A percentile compares a stretch with the other conserved stretches of the same genome.
Evolutionary conservation across 1,140 invertebrate species (phyloP).

Genomic region (Hesperophylax magnus): DNA sequence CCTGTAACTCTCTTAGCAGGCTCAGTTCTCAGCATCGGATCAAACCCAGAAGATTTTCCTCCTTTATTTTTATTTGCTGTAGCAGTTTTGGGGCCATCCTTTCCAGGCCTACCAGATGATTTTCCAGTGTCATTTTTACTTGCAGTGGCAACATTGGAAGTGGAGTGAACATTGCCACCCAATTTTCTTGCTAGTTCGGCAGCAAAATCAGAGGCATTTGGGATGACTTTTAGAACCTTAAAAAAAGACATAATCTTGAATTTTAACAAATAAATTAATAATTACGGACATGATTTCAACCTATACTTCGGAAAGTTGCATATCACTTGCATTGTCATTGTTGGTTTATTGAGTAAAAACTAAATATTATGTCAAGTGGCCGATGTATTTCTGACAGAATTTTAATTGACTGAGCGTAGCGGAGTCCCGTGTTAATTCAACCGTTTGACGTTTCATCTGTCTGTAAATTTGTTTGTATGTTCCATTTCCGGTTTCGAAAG

Average conservation of each 20-base stretch:
- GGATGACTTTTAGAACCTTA: not conserved
- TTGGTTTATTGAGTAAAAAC: too few species aligned
- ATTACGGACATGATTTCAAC: too few species aligned
- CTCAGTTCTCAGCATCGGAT: conserved; percentile 40
- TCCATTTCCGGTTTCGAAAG: too few species aligned
- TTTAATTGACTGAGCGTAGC: too few species aligned
- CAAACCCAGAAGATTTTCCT: not conserved
- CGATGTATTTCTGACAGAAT: too few species aligned
- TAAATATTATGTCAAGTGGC: too few species aligned
- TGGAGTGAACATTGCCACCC: conserved; percentile 57
- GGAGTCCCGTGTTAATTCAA: too few species aligned
- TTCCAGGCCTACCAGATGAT: conserved; percentile 2
- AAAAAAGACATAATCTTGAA: not conserved
- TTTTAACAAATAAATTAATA: not conserved
- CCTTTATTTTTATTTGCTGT: not conserved
- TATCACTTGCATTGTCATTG: too few species aligned
- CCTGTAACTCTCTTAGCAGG: conserved; percentile 45
- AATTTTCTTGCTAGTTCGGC: conserved; percentile 75
- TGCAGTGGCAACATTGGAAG: conserved; percentile 15
- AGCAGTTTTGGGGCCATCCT: not conserved
- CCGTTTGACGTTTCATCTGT: too few species aligned
- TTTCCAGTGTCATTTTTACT: conserved; percentile 16
- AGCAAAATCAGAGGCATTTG: conserved; percentile 69
- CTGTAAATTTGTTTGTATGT: too few species aligned
- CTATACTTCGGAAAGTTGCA: too few species aligned